Conservation (phyloP, 2,888 invertebrate genomes). For the Nowickia ferox region DNA sequence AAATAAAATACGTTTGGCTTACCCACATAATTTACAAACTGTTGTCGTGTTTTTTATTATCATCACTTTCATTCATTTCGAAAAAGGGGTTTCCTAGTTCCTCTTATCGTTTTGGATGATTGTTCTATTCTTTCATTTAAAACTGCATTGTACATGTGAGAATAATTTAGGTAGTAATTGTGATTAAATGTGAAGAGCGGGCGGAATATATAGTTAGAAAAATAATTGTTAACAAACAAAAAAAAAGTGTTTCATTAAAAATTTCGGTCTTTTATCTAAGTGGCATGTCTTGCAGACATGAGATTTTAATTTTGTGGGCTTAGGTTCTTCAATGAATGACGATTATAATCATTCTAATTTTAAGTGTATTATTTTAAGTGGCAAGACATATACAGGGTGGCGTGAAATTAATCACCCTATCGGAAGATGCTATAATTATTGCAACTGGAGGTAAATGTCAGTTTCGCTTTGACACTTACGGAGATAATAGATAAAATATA, state of each 20-base stretch:
- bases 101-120: slow-evolving; percentile 56
- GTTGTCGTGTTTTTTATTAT: slow-evolving; percentile 39
- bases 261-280: background rate
- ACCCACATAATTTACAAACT: slow-evolving; percentile 59
- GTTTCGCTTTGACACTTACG: no score
- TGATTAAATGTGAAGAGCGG: background rate
- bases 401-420: no score
- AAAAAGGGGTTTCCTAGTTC: slow-evolving; percentile 67
- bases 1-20: slow-evolving; percentile 31
- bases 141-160: slow-evolving; percentile 8
- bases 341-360: no score
- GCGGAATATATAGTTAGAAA: background rate
- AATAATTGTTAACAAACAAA: background rate
- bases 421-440: no score
- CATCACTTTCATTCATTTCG: slow-evolving; percentile 31
- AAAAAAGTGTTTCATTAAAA: background rate
- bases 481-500: no score
- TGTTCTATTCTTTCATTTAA: slow-evolving; percentile 37
- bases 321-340: no score
- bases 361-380: no score
- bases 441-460: no score
- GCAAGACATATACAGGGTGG: no score
- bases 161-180: slow-evolving; percentile 10
- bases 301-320: no score
- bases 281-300: no score